Percentiles rank a stretch among this genome's conserved stretches.
Evolutionary conservation across 2,113 vertebrate genomes (phyloP).

Genomic region (Cyanistes caeruleus): DNA sequence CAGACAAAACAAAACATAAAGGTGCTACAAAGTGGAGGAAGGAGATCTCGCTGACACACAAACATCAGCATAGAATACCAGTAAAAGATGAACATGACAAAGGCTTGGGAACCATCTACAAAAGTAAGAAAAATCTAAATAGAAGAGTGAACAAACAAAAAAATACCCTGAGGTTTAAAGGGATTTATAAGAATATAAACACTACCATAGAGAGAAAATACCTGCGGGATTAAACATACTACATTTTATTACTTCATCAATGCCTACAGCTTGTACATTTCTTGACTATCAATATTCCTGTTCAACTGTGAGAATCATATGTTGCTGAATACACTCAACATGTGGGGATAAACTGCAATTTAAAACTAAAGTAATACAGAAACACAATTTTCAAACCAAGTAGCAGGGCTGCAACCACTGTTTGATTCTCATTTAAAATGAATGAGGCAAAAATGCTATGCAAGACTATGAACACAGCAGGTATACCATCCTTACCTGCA

Average conservation of each 20-base stretch:
- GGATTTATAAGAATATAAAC: not conserved
- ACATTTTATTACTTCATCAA: not conserved
- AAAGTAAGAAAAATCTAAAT: not conserved
- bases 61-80: not conserved
- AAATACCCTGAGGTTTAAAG: not conserved
- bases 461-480: not conserved
- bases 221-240: not conserved
- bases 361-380: not conserved
- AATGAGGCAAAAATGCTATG: not conserved
- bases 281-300: not conserved
- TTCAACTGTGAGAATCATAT: not conserved
- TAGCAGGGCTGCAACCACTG: not conserved
- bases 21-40: not conserved
- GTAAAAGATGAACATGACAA: fast-evolving
- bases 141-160: not conserved
- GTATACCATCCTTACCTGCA: constrained; percentile 87
- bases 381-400: not conserved
- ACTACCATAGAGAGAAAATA: not conserved
- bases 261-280: not conserved
- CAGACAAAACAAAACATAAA: not conserved
- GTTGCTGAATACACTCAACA: not conserved
- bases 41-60: not conserved
- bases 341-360: fast-evolving
- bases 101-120: not conserved
- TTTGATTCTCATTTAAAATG: not conserved